A percentile compares a stretch with the other conserved stretches of the same genome.
Conservation (phyloP, 1,140 invertebrate species). For the Neodiprion pinetum region DNA sequence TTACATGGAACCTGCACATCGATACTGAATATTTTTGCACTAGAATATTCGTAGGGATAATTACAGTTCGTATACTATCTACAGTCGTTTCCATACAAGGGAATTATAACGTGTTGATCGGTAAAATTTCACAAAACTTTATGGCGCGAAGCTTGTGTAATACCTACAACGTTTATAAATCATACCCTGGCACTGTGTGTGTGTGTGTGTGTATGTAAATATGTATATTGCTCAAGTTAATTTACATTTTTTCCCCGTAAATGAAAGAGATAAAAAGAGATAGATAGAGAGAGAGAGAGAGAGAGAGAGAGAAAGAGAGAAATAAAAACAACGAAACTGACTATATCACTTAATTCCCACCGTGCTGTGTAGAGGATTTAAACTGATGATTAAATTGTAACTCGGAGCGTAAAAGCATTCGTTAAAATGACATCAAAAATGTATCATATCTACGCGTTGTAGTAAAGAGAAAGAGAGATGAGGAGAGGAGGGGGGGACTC, state of each 20-base stretch:
- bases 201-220: no score
- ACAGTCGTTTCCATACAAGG: no score
- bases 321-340: neutral
- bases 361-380: neutral
- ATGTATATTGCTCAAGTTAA: neutral
- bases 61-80: no score
- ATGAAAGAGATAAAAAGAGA: neutral
- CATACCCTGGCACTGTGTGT: no score
- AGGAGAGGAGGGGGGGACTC: no score
- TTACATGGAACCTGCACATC: neutral
- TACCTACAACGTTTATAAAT: no score
- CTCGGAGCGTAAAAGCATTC: neutral
- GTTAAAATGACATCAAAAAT: no score
- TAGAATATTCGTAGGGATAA: neutral
- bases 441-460: no score
- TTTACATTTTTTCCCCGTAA: neutral
- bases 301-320: neutral
- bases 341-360: slow-evolving; percentile 2
- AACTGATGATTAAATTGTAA: slow-evolving; percentile 1
- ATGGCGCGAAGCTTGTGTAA: no score
- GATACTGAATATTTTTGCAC: neutral
- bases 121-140: no score
- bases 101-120: no score
- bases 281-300: neutral
- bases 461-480: no score